A percentile compares a stretch with the other conserved stretches of the same genome.
phyloP scores from a whole-genome alignment of 2,113 vertebrate genomes.

The Orycteropus afer region DNA sequence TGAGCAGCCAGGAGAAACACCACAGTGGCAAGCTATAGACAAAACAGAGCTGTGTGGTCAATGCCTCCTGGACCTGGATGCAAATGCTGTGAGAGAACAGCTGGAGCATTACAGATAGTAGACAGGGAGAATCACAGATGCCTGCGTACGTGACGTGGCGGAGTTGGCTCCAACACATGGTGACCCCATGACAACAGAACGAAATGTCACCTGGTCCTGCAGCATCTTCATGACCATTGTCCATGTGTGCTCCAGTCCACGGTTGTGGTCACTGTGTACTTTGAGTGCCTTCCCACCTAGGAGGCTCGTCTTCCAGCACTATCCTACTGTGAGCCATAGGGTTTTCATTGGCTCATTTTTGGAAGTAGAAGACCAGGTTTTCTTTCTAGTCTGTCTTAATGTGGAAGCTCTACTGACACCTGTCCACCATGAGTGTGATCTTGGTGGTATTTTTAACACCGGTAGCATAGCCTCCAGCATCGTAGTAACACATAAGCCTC shows the following conservation, averaged over 20 bases:
- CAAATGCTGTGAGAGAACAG: neutral
- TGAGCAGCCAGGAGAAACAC: neutral
- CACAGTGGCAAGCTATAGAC: neutral
- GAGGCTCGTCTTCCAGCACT: neutral
- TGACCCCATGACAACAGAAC: neutral
- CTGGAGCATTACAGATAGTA: neutral
- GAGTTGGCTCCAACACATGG: neutral
- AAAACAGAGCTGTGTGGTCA: neutral
- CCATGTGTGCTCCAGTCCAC: neutral
- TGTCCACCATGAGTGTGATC: neutral
- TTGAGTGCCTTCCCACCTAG: neutral
- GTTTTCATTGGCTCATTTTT: neutral
- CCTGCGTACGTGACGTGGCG: neutral
- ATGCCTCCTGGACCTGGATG: neutral
- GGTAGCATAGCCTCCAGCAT: neutral
- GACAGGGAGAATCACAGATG: neutral
- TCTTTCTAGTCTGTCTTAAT: neutral
- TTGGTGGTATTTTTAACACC: neutral
- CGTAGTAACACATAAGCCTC: neutral
- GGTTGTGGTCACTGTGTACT: neutral
- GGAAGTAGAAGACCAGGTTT: neutral
- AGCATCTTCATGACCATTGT: neutral
- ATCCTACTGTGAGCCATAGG: neutral
- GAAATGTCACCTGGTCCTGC: neutral
- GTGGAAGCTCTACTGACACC: neutral